Base-by-base conservation (phyloP, 2,888 invertebrate species). In the Cryptus viduatorius region DNA sequence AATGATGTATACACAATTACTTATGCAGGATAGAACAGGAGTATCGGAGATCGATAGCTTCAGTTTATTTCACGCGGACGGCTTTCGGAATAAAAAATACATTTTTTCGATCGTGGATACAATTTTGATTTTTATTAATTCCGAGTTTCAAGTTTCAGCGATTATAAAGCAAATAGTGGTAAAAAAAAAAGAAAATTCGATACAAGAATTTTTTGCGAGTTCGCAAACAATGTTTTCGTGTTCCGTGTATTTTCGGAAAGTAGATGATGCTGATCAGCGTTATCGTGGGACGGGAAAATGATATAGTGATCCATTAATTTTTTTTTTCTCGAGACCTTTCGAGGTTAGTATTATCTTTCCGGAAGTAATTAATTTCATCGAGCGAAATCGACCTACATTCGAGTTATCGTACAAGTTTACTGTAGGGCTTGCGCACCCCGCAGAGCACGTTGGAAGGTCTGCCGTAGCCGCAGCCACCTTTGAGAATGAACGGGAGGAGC, bases 401-500 rank as follows among this genome's bases (percentile, higher is more conserved):
- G 19, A 8, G 5, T 4, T 16, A 53, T n/a, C n/a, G 53, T n/a
- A 8, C 16, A 16, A 53, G 53, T 53, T 53, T n/a, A 53, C n/a
- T 19, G 16, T 4, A 53, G 7, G 53, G 53, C 16, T 16, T 16
- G 53, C n/a, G 53, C 53, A 53, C 16, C 53, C 16, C 16, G 16
- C 1, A n/a, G 16, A 16, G 53, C 37, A 16, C 4, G 12, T 16
- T 53, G 16, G 53, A 53, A 29, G n/a, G 29, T 48, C n/a, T 48
- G 24, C n/a, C 48, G 68, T n/a, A 31, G 48, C 50, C 8, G 4
- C 31, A 69, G 50, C n/a, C 50, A 69, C 37, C 50, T 50, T 69
- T 29, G 42, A 48, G 31, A 69, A 69, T 31, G n/a, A 46, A 73
- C n/a, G 46, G 16, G 24, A 16, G 56, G 37, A 4, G 59, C 7